Evolutionary conservation across 2,113 vertebrate species (phyloP), one percentile per base, ranked within the genome.

Genomic region (Collichthys lucidus): DNA sequence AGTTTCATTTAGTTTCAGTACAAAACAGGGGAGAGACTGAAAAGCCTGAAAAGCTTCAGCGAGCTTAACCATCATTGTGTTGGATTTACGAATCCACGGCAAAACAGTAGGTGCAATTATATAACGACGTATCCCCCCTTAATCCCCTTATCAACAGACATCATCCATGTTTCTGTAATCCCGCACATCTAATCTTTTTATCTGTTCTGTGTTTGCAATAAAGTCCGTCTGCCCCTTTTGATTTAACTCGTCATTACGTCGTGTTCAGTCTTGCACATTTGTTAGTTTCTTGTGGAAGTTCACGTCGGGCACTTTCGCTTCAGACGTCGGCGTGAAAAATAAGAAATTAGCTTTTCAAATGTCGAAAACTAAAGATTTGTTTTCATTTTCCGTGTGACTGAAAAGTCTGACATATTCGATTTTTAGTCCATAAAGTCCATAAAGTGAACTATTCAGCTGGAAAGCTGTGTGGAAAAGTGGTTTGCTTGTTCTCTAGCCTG

Each of bases 111-210:
- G 22, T 64, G 42, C 47, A 16, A 40, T 31, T 49, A 2, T 74
- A 64, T 69, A 14, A 31, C 49, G 5, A 15, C 46, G 47, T 67
- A 86, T 80, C 79, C 35, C 31, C n/a, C 35, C 31, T 3, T 88
- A 83, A 88, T 90, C 80, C 85, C 79, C 20, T 73, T 85, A 62
- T 35, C 44, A 67, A 50, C 81, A 83, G 68, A 72, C 75, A 44
- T 77, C 60, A 68, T 80, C 66, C 26, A 7, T 73, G 57, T 72
- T 68, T 24, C 22, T 59, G 50, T 87, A 90, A 92, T 84, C 87
- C 66, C 69, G 76, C 81, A 83, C 86, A 52, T 80, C 7, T 79
- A 73, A 66, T 86, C 81, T 80, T 59, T 73, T 83, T 29, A 52
- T 71, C 52, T 80, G 57, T 3, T 47, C 4, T 85, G 71, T 57